Evolutionary conservation across 1,140 invertebrate species (phyloP).

Genomic region (Drosophila jambulina): DNA sequence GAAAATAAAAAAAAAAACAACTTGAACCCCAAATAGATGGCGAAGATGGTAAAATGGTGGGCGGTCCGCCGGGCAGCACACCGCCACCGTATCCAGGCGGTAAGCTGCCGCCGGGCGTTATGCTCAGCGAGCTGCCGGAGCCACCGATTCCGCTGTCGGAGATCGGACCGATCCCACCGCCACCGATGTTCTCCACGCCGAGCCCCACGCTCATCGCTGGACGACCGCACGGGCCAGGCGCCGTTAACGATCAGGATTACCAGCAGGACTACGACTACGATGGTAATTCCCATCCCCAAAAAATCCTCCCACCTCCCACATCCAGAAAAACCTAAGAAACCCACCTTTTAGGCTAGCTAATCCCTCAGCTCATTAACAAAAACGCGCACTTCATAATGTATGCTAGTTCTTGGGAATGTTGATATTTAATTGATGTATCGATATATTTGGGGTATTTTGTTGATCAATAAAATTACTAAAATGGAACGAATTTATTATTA

Average conservation of each 20-base stretch:
- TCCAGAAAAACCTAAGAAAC: background rate
- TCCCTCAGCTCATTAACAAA: constrained; percentile 60
- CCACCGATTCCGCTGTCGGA: constrained; percentile 96
- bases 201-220: constrained; percentile 89
- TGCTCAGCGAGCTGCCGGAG: constrained; percentile 94
- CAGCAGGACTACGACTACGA: constrained; percentile 88
- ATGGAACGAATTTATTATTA: no score
- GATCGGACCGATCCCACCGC: constrained; percentile 97
- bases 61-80: constrained; percentile 86
- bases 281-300: constrained; percentile 85
- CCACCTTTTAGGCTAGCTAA: constrained; percentile 25
- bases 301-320: constrained; percentile 45
- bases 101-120: constrained; percentile 85
- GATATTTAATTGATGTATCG: constrained; percentile 3
- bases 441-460: background rate
- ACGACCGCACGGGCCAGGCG: constrained; percentile 86
- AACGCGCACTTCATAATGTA: constrained; percentile 77
- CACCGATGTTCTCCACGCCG: constrained; percentile 97
- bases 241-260: constrained; percentile 84
- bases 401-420: constrained; percentile 56
- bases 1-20: background rate
- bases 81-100: constrained; percentile 85
- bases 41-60: constrained; percentile 85
- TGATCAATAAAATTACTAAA: background rate
- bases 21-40: constrained; percentile 85